Base-by-base conservation (phyloP, 2,888 invertebrate species). In the Cantharis nigra region DNA sequence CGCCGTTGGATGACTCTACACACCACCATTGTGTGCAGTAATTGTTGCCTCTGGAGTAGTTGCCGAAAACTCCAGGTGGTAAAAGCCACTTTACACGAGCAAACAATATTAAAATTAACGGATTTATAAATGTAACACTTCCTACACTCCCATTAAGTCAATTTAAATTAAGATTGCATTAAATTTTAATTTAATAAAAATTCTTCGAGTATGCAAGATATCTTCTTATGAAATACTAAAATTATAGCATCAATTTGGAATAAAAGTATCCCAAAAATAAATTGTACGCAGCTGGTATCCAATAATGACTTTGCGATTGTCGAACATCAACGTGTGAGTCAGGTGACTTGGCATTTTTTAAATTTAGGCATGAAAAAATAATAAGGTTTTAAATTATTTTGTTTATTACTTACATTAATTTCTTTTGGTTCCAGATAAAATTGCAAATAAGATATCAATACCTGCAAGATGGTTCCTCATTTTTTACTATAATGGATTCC, bases 1-100 rank as follows among this genome's bases (percentile, higher is more conserved):
- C 85, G 86, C 84, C 86, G 84, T 84, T 85, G 85, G 86, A 86
- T 87, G 87, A 86, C 87, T 87, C 84, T 84, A 86, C 87, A 86
- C 85, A 85, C 80, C 81, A 67, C 84, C 79, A 87, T 88, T 88
- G 88, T 88, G 85, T 88, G 87, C 77, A 81, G 83, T 88, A 88
- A 88, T 88, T 88, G 87, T 87, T 84, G 88, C 88, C 87, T 86
- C 87, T 88, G 88, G 87, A 88, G 87, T 87, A 87, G 87, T 87
- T 87, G 85, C 82, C 84, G 84, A 83, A 81, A 85, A 80, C 87
- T 82, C 86, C 87, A 85, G 88, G 88, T 86, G 88, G 87, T 86
- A 87, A 87, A 86, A 85, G 87, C 85, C 86, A 86, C 85, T 86
- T 85, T 85, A 81, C 83, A 81, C 80, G 81, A 71, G 75, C 79